Percentiles rank a stretch among this genome's conserved stretches.
These are phyloP conservation scores for chimpanzee (Pan troglodytes) DNA, from an alignment of 2,113 vertebrate species.

Conservation along the genomic window DNA sequence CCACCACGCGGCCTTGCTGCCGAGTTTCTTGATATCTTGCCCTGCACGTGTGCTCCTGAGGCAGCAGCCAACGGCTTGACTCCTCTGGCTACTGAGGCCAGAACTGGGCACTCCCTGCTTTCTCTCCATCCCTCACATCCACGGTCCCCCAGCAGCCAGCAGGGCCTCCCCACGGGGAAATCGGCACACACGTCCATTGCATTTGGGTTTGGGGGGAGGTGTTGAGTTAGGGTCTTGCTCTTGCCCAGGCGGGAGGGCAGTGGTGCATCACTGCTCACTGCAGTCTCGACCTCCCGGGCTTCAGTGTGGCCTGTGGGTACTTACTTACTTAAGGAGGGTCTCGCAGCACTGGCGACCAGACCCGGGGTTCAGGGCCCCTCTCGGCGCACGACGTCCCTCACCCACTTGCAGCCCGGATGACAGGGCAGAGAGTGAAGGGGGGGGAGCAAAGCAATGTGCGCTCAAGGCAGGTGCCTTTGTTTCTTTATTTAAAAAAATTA, in stretches of 20 bases:
- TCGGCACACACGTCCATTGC: neutral
- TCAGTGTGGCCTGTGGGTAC: too few relatives aligned
- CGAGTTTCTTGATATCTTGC: neutral
- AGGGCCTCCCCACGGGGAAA: neutral
- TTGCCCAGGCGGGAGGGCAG: too few relatives aligned
- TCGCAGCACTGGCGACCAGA: too few relatives aligned
- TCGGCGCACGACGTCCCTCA: rapidly evolving
- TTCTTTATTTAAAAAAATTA: constrained; percentile 73
- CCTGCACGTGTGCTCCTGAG: rapidly evolving
- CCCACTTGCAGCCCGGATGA: too few relatives aligned
- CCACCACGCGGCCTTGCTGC: too few relatives aligned
- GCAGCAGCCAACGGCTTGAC: neutral
- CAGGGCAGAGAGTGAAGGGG: too few relatives aligned
- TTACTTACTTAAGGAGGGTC: too few relatives aligned
- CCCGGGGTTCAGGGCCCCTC: too few relatives aligned
- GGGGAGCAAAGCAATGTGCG: neutral
- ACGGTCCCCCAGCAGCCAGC: neutral
- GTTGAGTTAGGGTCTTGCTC: too few relatives aligned
- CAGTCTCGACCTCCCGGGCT: too few relatives aligned
- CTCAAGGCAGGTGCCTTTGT: neutral
- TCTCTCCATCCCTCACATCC: neutral
- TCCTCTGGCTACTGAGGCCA: neutral
- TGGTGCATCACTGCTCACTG: too few relatives aligned
- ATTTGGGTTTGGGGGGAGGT: neutral
- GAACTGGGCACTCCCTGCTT: neutral